Conservation (phyloP, 2,113 vertebrate species). For the Plotosus lineatus region DNA sequence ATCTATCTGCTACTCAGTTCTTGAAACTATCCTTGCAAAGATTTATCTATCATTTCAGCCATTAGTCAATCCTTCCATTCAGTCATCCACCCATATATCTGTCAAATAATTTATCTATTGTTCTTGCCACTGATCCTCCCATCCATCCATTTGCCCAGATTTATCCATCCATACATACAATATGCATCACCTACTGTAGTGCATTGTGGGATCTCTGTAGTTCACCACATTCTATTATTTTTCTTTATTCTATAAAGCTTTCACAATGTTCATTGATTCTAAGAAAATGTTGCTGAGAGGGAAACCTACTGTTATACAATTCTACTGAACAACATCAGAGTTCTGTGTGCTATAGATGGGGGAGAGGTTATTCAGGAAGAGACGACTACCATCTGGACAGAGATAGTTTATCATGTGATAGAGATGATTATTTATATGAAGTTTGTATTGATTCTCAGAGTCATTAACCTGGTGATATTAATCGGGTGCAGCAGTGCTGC, state of each 20-base stretch:
- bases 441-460: too few relatives aligned
- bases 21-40: too few relatives aligned
- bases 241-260: not conserved
- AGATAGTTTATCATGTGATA: too few relatives aligned
- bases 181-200: not conserved
- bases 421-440: too few relatives aligned
- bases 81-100: not conserved
- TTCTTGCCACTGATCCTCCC: too few relatives aligned
- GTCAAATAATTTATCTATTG: too few relatives aligned
- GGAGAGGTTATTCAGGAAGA: not conserved
- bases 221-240: not conserved
- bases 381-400: not conserved
- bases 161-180: not conserved
- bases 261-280: not conserved
- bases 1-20: too few relatives aligned
- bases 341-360: not conserved
- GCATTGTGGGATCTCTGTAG: not conserved
- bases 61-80: not conserved
- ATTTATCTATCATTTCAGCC: not conserved
- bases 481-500: too few relatives aligned
- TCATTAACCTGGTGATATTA: too few relatives aligned
- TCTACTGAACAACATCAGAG: not conserved
- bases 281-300: not conserved
- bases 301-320: not conserved
- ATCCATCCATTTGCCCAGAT: not conserved